Percentiles rank a stretch among this genome's conserved stretches.
phyloP scores from a whole-genome alignment of 2,113 vertebrate species.

The Lipotes vexillifer region DNA sequence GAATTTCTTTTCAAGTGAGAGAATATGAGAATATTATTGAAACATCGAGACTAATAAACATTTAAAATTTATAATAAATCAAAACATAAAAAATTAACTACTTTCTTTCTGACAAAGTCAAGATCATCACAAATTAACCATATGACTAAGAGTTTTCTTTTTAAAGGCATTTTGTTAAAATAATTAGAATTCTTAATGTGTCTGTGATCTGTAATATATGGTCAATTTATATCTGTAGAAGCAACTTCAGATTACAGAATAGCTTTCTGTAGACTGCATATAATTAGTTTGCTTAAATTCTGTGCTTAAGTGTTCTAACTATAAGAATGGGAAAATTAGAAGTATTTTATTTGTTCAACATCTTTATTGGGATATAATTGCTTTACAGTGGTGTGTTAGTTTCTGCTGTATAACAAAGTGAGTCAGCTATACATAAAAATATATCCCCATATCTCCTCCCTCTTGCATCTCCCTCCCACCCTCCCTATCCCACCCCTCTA shows the following conservation, averaged over 20 bases:
- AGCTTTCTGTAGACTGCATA: not conserved
- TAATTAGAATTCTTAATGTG: not conserved
- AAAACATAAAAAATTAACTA: not conserved
- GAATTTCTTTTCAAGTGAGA: constrained; percentile 21
- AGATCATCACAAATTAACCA: not conserved
- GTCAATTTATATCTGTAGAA: not conserved
- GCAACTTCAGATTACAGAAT: not conserved
- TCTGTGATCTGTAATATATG: not conserved
- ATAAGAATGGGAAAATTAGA: not conserved
- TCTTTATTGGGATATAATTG: no score
- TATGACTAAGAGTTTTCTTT: not conserved
- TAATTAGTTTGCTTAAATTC: constrained; percentile 16
- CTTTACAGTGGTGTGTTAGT: no score
- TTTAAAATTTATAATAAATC: constrained; percentile 1
- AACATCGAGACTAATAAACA: not conserved
- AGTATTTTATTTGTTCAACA: not conserved
- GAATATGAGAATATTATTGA: not conserved
- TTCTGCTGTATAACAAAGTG: no score
- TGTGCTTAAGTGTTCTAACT: not conserved
- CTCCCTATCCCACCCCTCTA: no score
- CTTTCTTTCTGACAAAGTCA: not conserved
- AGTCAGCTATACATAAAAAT: no score
- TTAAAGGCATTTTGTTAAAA: not conserved
- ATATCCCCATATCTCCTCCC: no score
- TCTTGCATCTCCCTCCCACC: no score